phyloP scores from a whole-genome alignment of 2,888 invertebrate genomes.

The Aphodius granarius region DNA sequence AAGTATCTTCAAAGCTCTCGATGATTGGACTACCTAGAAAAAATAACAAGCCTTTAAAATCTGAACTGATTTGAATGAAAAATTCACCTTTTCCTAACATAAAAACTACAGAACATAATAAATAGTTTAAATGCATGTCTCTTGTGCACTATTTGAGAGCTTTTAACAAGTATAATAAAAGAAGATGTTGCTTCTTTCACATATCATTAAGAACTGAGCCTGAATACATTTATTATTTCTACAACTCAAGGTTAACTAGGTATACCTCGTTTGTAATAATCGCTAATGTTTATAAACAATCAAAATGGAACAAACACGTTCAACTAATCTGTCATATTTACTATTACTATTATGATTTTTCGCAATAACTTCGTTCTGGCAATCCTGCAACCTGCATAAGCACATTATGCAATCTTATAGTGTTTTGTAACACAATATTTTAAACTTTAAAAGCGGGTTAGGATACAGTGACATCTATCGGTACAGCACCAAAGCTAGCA shows the following conservation, averaged over 20 bases:
- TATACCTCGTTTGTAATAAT: conserved; percentile 23
- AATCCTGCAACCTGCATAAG: neutral
- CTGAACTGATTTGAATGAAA: neutral
- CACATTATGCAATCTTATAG: neutral
- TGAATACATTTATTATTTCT: conserved; percentile 30
- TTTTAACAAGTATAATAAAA: neutral
- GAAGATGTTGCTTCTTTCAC: conserved; percentile 21
- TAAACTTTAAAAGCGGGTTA: neutral
- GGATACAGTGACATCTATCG: neutral
- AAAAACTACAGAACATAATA: neutral
- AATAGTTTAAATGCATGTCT: neutral
- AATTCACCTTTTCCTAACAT: neutral
- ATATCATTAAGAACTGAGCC: conserved; percentile 27
- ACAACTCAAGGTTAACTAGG: conserved; percentile 37
- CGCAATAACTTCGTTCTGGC: neutral
- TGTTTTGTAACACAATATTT: neutral
- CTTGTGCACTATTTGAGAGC: neutral
- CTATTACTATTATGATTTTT: neutral
- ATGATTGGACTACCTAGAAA: conserved; percentile 19
- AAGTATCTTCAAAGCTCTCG: conserved; percentile 35
- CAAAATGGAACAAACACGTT: neutral
- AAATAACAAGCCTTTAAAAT: neutral
- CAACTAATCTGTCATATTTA: neutral
- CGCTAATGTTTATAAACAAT: neutral
- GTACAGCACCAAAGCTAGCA: neutral